Evolutionary conservation across 2,113 vertebrate species (phyloP), one percentile per base, ranked within the genome.

Genomic region (Leptodactylus fuscus): DNA sequence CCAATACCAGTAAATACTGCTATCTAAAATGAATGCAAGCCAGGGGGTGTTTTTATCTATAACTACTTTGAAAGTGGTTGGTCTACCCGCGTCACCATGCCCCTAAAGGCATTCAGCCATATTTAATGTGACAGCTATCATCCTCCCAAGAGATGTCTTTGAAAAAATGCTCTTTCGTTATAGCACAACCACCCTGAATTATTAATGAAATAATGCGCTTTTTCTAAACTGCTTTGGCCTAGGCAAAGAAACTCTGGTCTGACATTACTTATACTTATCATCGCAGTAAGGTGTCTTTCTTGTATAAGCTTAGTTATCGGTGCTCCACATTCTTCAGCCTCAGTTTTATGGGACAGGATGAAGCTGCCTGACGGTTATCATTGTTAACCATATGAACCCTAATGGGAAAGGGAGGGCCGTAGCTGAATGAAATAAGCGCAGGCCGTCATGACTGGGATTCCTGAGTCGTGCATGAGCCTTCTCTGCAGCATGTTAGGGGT

Each of bases 121-220:
- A 60, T 87, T 81, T 78, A 83, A 81, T 88, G 51, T 29, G 79
- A 41, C 78, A 74, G 51, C 62, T 48, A 49, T 70, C 86, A 87
- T 32, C 58, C 36, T 87, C 46, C 86, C 87, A 29, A 62, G 0
- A 2, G 27, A 83, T 24, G 41, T 20, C 83, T 87, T 83, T 89
- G 85, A 89, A 85, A 36, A 65, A 92, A 89, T 29, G 13, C 53
- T 70, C 85, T 18, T 77, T 90, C 87, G 9, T 89, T 87, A 74
- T 69, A 87, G 80, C 86, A 88, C 87, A 85, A 81, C 11, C 77
- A 80, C 85, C 85, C 69, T 89, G 18, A 85, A 90, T 88, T 87
- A 88, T 87, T 88, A 85, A 91, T 80, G 13, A 15, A 87, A 18
- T 62, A 48, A 89, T n/a, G 87, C 76, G n/a, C 87, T 20, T 87